Base-by-base conservation (phyloP, 2,113 vertebrate species). In the Nerophis lumbriciformis region DNA sequence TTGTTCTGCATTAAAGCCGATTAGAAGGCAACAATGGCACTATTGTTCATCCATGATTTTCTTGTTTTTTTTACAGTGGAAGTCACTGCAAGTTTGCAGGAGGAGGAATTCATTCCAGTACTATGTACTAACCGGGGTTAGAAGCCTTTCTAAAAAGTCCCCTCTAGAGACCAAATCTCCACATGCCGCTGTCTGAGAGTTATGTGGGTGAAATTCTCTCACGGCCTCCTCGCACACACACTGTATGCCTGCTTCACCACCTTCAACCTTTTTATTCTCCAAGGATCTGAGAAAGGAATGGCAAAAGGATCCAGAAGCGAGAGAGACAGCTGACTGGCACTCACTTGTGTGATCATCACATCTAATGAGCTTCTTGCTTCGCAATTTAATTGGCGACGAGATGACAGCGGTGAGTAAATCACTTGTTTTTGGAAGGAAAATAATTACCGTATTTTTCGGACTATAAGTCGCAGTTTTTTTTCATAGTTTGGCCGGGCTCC, bases 311-410 rank as follows among this genome's bases (percentile, higher is more conserved):
- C 50, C 16, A 63, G 68, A 65, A 44, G 66, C 50, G 11, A 53
- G 11, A 64, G 49, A 59, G 49, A 28, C 28, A 61, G 62, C 65
- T 65, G 11, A 36, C 72, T 75, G 73, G 66, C 72, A 61, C 42
- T 36, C 12, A 14, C 51, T 53, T 5, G 28, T 35, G 12, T 36
- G 52, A 48, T 39, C 65, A 70, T 81, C 70, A 58, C 57, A 49
- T 67, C 78, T 79, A 73, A 82, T 78, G 66, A 69, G 48, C 71
- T 77, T 76, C 76, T 62, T 11, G 42, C 16, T 51, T 62, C 48
- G 68, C 10, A 79, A 78, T 73, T 53, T 61, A 68, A 80, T 75
- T 77, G 63, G 65, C n/a, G 71, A 48, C n/a, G 1, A 45, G 57
- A 72, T 71, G 42, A 45, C 6, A 5, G 42, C 2, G 61, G 75